Base-by-base conservation (phyloP, 2,797 vertebrate species). In the Enteromius mattozi region DNA sequence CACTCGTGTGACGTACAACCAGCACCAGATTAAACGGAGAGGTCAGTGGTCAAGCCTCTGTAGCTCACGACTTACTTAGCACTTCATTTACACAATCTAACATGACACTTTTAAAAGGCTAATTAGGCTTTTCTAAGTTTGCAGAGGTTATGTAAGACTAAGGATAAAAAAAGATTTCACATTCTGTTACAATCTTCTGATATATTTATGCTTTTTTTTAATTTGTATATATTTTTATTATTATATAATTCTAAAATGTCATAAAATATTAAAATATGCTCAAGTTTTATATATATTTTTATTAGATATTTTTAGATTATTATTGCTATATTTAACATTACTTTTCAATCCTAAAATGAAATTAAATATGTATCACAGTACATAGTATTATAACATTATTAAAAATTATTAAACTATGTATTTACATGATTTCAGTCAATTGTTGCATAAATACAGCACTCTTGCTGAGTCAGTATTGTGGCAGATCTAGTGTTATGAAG, bases 391-490 rank as follows among this genome's bases (percentile, higher is more conserved):
- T 7, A 51, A 4, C 7, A 51, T 49, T 19, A 51, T 19, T 54
- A 19, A 21, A 54, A 51, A 51, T 19, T 1, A 9, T 59, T 12
- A 56, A 56, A 56, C 54, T 56, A n/a, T 56, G 14, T 5, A 49
- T 72, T 47, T 3, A 30, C 70, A 30, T 9, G 45, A 4, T 33
- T 49, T 74, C 27, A 19, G 30, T n/a, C 3, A 0, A 54, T 54
- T 75, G 21, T 17, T 2, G 35, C 2, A 77, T 40, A 59, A 77
- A 59, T 40, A 24, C 21, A 40, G 13, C 37, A n/a, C 51, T 56
- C 56, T 16, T 72, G 37, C n/a, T 45, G 37, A 61, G 24, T 61
- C 51, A 40, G 78, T 80, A 70, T 80, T 80, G 33, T 70, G 19
- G 4, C 33, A 69, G 45, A 80, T 17, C 6, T 19, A 66, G 35